Base-by-base conservation (phyloP, 1,140 invertebrate genomes). In the Eurosta solidaginis region DNA sequence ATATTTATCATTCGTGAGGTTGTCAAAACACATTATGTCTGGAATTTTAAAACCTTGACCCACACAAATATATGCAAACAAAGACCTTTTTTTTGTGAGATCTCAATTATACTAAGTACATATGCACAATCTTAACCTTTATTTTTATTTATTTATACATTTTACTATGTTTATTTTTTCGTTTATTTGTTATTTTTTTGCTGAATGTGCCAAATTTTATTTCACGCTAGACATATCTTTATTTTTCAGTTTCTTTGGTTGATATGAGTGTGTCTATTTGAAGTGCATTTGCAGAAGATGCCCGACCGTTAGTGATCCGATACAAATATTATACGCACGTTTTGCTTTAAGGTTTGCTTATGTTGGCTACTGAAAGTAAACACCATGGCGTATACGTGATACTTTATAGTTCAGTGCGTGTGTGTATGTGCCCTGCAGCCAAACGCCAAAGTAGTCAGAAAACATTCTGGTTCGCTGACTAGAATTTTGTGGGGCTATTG, bases 251-350 rank as follows among this genome's bases (percentile, higher is more conserved):
- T 1, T 20, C 50, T 22, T 27, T 10, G 0, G 25, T 27, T 54
- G 10, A 10, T 29, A 0, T 27, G 50, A 12, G 1, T 29, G 50
- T 29, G 10, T 27, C 20, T 1, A n/a, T 0, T 68, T 9, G 6
- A 17, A 7, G 7, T 27, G 50, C 2, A n/a, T 0, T 68, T 9
- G 6, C 33, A 7, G 7, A 14, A 33, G 17, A 29, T 68, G 40
- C n/a, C 17, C 27, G n/a, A 20, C 33, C 40, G 36, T 68, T 68
- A 68, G 59, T 68, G 40, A 68, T 68, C 33, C 59, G 22, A 68
- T 68, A 68, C 33, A 68, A 68, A 68, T 40, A 68, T 68, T 22
- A 42, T 68, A 33, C 33, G 17, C 59, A 68, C 59, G 33, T 33
- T n/a, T 68, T 36, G 17, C 33, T 22, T 42, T 42, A 29, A 17